These are phyloP conservation scores for Notarius quadriscutis DNA, from an alignment of 2,113 vertebrate species.

Conservation along the genomic window DNA sequence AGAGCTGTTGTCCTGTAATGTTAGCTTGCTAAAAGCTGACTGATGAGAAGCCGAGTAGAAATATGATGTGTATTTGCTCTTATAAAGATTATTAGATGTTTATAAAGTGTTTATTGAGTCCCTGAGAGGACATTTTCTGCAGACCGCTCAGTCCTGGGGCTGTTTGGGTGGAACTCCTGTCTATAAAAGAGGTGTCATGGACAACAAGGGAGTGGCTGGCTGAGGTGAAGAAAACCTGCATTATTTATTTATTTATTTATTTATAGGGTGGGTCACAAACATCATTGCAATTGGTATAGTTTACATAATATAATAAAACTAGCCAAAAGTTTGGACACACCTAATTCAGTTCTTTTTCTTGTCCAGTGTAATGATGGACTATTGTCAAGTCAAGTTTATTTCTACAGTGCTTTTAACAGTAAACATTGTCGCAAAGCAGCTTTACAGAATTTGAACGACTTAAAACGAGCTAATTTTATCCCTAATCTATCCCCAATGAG, in stretches of 20 bases:
- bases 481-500: no score
- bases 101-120: neutral
- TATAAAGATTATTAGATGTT: neutral
- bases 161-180: neutral
- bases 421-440: no score
- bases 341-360: no score
- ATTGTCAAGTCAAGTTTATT: no score
- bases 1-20: neutral
- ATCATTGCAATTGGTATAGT: no score
- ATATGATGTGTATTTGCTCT: neutral
- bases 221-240: neutral
- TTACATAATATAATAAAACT: no score
- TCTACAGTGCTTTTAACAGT: no score
- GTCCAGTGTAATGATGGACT: no score
- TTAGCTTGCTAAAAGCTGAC: neutral
- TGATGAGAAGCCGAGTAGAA: neutral
- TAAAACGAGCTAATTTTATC: no score
- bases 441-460: no score
- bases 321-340: no score
- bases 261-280: neutral
- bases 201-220: conserved; percentile 16
- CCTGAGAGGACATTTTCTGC: neutral
- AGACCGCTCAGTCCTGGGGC: neutral
- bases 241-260: no score
- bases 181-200: neutral